Conservation (phyloP, 2,797 vertebrate species). For the Lophius americanus region DNA sequence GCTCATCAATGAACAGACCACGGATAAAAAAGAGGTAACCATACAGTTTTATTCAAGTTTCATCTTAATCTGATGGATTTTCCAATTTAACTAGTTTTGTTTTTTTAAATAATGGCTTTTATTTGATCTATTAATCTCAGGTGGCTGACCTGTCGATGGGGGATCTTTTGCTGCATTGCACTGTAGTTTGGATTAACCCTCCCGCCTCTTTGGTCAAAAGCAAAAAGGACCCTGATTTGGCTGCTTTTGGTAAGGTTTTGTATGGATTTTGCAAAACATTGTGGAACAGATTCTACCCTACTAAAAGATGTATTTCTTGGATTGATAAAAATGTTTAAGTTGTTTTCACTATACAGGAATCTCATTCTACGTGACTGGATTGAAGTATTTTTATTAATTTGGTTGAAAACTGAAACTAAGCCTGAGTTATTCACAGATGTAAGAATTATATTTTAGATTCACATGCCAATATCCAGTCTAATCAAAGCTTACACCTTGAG, state of each 20-base stretch:
- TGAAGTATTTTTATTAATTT: too few species aligned
- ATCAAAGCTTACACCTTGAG: neutral
- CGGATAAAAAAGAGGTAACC: slow-evolving; percentile 91
- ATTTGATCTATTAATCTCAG: slow-evolving; percentile 29
- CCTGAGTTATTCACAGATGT: neutral
- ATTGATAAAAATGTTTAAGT: neutral
- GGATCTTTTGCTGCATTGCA: slow-evolving; percentile 90
- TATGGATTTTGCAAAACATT: neutral
- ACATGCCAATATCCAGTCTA: neutral
- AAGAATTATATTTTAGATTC: neutral
- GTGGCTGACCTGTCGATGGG: slow-evolving; percentile 93
- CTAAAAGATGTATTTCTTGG: neutral
- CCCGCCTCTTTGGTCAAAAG: slow-evolving; percentile 89
- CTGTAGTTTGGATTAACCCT: slow-evolving; percentile 93
- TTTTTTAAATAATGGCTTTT: neutral
- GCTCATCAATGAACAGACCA: slow-evolving; percentile 93
- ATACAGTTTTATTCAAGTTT: neutral
- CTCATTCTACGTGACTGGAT: too few species aligned
- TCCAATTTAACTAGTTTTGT: neutral
- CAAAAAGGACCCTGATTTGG: slow-evolving; percentile 94
- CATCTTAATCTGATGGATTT: neutral
- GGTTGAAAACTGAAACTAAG: too few species aligned
- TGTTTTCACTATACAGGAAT: neutral
- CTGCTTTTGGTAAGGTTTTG: slow-evolving; percentile 87
- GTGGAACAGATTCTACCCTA: neutral